A percentile compares a stretch with the other conserved stretches of the same genome.
Conservation (phyloP, 2,888 invertebrate species). For the Metacarcinus magister region DNA sequence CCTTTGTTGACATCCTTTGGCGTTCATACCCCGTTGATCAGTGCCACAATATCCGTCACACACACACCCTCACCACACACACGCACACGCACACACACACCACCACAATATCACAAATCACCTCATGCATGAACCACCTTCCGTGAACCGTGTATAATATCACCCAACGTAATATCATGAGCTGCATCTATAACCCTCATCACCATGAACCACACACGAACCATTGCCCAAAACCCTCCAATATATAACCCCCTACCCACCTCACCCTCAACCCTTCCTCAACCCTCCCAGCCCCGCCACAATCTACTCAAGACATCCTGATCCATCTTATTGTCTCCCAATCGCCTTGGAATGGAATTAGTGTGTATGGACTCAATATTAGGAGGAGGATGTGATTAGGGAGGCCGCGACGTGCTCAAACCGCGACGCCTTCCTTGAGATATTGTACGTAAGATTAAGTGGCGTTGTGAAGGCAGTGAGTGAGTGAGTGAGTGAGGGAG, state of each 20-base stretch:
- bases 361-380: conserved; percentile 30
- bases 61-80: neutral
- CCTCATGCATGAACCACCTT: neutral
- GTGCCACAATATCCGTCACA: neutral
- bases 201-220: neutral
- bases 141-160: neutral
- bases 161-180: neutral
- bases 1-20: too few relatives aligned
- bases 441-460: neutral
- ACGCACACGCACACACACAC: neutral
- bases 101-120: neutral
- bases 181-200: neutral
- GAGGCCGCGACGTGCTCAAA: neutral
- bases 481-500: conserved; percentile 6
- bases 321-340: conserved; percentile 18
- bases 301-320: conserved; percentile 38
- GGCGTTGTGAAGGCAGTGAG: neutral
- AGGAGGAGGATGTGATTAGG: neutral
- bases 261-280: neutral
- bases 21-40: neutral
- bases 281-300: neutral
- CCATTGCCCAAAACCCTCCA: neutral
- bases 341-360: conserved; percentile 41
- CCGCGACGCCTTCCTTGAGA: neutral
- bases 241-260: neutral